Evolutionary conservation across 2,113 vertebrate species (phyloP).

Genomic region (Ranitomeya imitator): DNA sequence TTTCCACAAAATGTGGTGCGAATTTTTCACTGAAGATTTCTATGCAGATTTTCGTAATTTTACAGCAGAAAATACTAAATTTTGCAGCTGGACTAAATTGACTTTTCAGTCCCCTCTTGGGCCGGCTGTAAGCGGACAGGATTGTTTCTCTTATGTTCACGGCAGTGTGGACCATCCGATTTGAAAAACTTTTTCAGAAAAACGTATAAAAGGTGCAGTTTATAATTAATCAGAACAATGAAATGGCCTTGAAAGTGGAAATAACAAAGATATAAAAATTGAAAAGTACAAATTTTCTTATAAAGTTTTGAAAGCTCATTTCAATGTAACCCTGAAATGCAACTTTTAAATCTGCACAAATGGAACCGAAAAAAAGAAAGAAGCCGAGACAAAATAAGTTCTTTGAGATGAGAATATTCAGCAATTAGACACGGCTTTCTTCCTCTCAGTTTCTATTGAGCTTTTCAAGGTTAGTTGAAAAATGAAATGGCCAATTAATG

Average conservation of each 20-base stretch:
- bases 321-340: not conserved
- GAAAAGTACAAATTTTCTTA: not conserved
- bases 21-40: too few species aligned
- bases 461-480: constrained; percentile 70
- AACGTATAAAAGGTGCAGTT: too few species aligned
- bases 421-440: constrained; percentile 64
- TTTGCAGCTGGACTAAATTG: too few species aligned
- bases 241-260: not conserved
- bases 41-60: too few species aligned
- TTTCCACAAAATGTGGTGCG: too few species aligned
- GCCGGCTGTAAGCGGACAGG: too few species aligned
- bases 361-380: constrained; percentile 26
- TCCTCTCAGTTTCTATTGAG: constrained; percentile 67
- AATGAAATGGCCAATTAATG: constrained; percentile 68
- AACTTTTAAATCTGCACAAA: not conserved
- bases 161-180: too few species aligned
- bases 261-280: not conserved
- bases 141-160: too few species aligned
- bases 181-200: too few species aligned
- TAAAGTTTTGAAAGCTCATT: not conserved
- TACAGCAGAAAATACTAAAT: too few species aligned
- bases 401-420: constrained; percentile 61
- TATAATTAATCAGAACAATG: too few species aligned
- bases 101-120: too few species aligned
- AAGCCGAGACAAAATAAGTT: constrained; percentile 25